A percentile compares a stretch with the other conserved stretches of the same genome.
phyloP scores from a whole-genome alignment of 64 coral and sea anemone genomes.

The Trachythela sp. region DNA sequence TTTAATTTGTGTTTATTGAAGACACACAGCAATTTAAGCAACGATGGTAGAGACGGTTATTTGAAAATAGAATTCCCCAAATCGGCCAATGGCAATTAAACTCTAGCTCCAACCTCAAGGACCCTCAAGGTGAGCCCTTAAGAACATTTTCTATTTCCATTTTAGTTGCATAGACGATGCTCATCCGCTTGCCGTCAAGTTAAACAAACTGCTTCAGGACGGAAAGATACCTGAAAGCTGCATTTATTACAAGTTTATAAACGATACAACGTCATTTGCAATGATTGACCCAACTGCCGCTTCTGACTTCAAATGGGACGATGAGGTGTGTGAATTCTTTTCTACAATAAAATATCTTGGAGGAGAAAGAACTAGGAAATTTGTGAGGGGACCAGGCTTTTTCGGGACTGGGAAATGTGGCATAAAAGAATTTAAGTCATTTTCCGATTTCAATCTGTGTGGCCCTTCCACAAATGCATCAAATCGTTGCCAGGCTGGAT shows the following conservation, averaged over 20 bases:
- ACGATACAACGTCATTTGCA: not conserved
- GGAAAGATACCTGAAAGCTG: constrained; percentile 31
- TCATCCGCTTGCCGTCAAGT: not conserved
- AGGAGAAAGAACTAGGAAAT: constrained; percentile 43
- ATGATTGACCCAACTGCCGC: not conserved
- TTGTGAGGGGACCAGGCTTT: constrained; percentile 37
- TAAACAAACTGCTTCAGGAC: not conserved
- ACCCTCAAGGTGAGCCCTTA: too few species aligned
- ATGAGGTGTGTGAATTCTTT: constrained; percentile 37
- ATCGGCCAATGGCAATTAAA: too few species aligned
- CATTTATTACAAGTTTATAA: constrained; percentile 30
- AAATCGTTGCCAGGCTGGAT: constrained; percentile 27
- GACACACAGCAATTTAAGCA: too few species aligned
- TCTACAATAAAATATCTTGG: constrained; percentile 37
- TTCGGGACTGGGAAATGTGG: constrained; percentile 29
- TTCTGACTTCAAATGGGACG: constrained; percentile 39
- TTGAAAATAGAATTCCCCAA: too few species aligned
- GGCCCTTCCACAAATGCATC: constrained; percentile 29
- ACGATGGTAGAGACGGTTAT: too few species aligned
- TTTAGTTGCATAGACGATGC: constrained; percentile 10
- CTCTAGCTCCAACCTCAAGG: too few species aligned
- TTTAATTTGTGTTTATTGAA: too few species aligned
- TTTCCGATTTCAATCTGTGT: constrained; percentile 38
- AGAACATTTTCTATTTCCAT: not conserved
- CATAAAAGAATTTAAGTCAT: constrained; percentile 22